A percentile compares a stretch with the other conserved stretches of the same genome.
Evolutionary conservation across 37 sponge, comb jelly and placozoan species (phyloP).

Genomic region (Aplysina aerophoba): DNA sequence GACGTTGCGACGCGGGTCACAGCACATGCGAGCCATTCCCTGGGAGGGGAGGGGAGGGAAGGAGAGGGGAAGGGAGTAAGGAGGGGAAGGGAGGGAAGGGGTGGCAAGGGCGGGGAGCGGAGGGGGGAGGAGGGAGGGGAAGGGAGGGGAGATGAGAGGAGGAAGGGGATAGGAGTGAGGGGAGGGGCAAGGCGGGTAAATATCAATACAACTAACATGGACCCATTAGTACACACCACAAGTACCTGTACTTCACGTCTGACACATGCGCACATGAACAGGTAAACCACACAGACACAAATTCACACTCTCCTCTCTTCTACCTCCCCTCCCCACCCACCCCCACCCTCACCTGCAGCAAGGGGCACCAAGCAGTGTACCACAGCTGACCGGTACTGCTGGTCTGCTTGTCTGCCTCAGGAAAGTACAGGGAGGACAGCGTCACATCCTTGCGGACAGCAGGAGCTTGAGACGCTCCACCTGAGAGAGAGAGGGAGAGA

Average conservation of each 20-base stretch:
- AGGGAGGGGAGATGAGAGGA: too few species aligned
- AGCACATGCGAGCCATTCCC: constrained; percentile 91
- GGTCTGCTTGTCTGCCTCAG: neutral
- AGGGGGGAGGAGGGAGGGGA: too few species aligned
- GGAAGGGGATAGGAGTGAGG: too few species aligned
- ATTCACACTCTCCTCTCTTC: neutral
- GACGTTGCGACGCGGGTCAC: constrained; percentile 68
- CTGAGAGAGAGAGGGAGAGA: too few species aligned
- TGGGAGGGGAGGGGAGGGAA: neutral
- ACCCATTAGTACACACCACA: too few species aligned
- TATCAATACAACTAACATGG: too few species aligned
- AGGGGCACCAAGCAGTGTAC: constrained; percentile 85
- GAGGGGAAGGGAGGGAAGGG: neutral
- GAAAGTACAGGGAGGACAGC: neutral
- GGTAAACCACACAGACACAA: too few species aligned
- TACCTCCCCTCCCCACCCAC: too few species aligned
- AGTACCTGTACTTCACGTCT: neutral
- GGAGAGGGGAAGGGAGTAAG: neutral
- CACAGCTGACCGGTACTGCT: constrained; percentile 53
- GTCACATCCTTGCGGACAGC: too few species aligned
- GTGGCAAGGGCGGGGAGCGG: too few species aligned
- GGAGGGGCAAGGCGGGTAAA: too few species aligned
- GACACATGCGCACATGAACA: constrained; percentile 12
- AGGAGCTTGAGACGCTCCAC: too few species aligned
- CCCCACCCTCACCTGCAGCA: constrained; percentile 61